Percentiles rank a stretch among this genome's conserved stretches.
phyloP scores from a whole-genome alignment of 2,797 vertebrate species.

The Esox masquinongy region DNA sequence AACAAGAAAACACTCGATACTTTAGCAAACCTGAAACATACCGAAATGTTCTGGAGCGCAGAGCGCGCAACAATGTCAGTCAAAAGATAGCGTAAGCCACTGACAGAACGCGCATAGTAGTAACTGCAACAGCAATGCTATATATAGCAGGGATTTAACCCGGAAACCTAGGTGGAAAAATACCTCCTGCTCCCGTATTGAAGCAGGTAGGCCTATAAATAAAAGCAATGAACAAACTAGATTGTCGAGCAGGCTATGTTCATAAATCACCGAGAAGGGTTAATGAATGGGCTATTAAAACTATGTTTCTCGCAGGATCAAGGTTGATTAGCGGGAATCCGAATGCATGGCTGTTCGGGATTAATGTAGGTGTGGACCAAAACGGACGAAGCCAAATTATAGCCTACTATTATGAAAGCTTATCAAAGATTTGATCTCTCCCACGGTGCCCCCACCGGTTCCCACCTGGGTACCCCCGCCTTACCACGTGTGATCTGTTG shows the following conservation, averaged over 20 bases:
- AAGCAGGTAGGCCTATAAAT: neutral
- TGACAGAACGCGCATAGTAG: slow-evolving; percentile 60
- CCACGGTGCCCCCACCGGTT: slow-evolving; percentile 19
- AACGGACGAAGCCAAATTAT: neutral
- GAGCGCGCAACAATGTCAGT: slow-evolving; percentile 5
- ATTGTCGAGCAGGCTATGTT: neutral
- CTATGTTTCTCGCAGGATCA: neutral
- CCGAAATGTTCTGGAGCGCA: slow-evolving; percentile 12
- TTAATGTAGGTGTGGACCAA: slow-evolving; percentile 16
- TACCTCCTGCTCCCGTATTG: slow-evolving; percentile 61
- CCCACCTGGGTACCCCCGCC: slow-evolving; percentile 54
- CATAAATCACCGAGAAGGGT: neutral
- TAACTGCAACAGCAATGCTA: slow-evolving; percentile 34
- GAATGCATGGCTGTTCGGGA: slow-evolving; percentile 11
- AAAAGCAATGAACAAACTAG: neutral
- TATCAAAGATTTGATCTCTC: slow-evolving; percentile 6
- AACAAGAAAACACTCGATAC: neutral
- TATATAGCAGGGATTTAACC: slow-evolving; percentile 51
- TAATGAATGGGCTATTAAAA: neutral
- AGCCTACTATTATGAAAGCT: neutral
- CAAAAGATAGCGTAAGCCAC: neutral
- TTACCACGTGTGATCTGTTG: slow-evolving; percentile 95
- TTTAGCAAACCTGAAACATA: neutral
- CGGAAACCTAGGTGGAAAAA: slow-evolving; percentile 56
- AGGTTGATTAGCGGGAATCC: neutral